Base-by-base conservation (phyloP, 2,888 invertebrate species). In the Campopleginae sp. region DNA sequence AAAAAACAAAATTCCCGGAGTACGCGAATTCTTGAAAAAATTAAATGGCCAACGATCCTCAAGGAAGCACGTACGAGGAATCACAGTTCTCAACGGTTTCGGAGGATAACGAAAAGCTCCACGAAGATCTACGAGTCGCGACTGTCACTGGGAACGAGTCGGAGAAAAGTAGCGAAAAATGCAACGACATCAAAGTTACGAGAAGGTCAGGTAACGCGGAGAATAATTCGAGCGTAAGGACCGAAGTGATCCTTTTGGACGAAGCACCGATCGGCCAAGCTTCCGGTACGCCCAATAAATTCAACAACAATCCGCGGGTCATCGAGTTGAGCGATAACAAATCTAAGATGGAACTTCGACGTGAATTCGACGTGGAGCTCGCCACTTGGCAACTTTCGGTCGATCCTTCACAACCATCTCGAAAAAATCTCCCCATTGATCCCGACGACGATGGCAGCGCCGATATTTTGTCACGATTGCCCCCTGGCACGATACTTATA, bases 401-500 rank as follows among this genome's bases (percentile, higher is more conserved):
- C 17, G 68, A 61, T 31, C 33, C 17, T 42, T n/a, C 71, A 6
- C 3, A 51, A 58, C 14, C 48, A 17, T 78, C 77, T n/a, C 44
- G 77, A 6, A 80, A 70, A 12, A 84, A 63, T 23, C 63, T 78
- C 38, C 31, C n/a, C 27, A 44, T 23, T 76, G 65, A 72, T 19
- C 58, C 54, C 14, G 80, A 82, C 12, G 80, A 88, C 33, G 84
- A 80, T 70, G 84, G 86, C 17, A 80, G 82, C 19, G 82, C 86
- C 19, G 89, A 90, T 3, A 88, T 90, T 17, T 27, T 90, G 8
- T 89, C 87, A 54, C 89, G 90, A 51, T 74, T 92, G 19, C 89
- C 92, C 7, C 86, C 89, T 0, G 90, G 86, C 6, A 91, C 90
- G 3, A 86, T 92, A 46, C 79, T 89, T 23, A 89, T 89, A 38